Conservation (phyloP, 2,797 vertebrate genomes). For the Gallinago solitaria region DNA sequence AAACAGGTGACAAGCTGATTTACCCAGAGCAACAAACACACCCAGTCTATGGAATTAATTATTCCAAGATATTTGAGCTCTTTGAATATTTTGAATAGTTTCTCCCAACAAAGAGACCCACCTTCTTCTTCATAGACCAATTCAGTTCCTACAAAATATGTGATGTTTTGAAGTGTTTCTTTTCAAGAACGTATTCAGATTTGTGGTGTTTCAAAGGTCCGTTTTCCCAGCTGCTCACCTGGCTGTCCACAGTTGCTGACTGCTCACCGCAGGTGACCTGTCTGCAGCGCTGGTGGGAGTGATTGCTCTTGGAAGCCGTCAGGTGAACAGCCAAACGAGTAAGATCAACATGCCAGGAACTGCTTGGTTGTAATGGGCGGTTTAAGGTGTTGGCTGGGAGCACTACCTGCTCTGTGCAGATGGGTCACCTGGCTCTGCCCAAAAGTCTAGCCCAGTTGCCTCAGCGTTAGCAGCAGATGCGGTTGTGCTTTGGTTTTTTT, state of each 20-base stretch:
- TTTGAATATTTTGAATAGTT: background rate
- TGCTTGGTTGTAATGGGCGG: rapidly evolving
- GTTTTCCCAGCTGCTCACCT: background rate
- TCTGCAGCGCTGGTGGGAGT: background rate
- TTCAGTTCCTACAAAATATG: background rate
- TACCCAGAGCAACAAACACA: background rate
- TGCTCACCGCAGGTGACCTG: rapidly evolving
- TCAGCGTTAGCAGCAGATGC: background rate
- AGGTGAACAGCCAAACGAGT: background rate
- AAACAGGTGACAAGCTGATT: background rate
- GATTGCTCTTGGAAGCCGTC: rapidly evolving
- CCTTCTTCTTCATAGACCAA: background rate
- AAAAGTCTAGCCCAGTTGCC: background rate
- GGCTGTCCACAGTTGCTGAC: background rate
- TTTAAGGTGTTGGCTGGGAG: background rate
- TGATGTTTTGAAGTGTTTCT: background rate
- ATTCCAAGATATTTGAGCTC: background rate
- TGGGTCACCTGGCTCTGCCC: background rate
- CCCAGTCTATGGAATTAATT: background rate
- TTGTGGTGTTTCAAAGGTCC: background rate
- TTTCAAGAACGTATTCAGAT: background rate
- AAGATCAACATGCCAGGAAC: background rate
- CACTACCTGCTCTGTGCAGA: background rate
- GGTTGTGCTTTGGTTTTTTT: rapidly evolving
- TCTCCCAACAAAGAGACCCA: background rate